Evolutionary conservation across 2,888 invertebrate species (phyloP).

Genomic region (Plebejus melissa): DNA sequence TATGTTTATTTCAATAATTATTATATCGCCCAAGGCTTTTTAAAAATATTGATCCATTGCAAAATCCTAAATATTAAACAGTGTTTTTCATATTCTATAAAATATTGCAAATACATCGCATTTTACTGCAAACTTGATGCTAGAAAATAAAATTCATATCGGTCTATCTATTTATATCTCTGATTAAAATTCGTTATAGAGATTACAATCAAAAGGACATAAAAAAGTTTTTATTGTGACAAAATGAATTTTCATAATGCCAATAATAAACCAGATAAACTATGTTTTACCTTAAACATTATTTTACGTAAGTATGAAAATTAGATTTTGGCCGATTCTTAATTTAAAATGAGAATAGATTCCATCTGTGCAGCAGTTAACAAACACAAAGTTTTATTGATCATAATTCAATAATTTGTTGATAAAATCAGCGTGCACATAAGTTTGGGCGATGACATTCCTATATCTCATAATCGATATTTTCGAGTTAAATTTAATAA

Average conservation of each 20-base stretch:
- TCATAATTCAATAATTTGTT: neutral
- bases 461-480: constrained; percentile 22
- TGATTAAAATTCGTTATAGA: neutral
- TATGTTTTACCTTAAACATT: too few species aligned
- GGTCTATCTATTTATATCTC: neutral
- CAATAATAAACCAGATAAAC: too few species aligned
- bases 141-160: too few species aligned
- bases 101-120: too few species aligned
- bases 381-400: neutral
- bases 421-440: constrained; percentile 10
- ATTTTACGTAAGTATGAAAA: too few species aligned
- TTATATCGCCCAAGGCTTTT: neutral
- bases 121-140: too few species aligned
- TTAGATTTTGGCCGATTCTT: too few species aligned
- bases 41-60: neutral
- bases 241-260: neutral
- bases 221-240: neutral
- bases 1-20: neutral
- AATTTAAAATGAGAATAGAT: neutral
- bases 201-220: neutral
- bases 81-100: neutral
- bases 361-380: neutral
- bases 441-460: constrained; percentile 5
- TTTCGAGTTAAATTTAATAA: constrained; percentile 57
- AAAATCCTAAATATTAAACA: neutral